These are phyloP conservation scores for Parambassis ranga DNA, from an alignment of 2,797 vertebrate genomes.

Conservation along the genomic window DNA sequence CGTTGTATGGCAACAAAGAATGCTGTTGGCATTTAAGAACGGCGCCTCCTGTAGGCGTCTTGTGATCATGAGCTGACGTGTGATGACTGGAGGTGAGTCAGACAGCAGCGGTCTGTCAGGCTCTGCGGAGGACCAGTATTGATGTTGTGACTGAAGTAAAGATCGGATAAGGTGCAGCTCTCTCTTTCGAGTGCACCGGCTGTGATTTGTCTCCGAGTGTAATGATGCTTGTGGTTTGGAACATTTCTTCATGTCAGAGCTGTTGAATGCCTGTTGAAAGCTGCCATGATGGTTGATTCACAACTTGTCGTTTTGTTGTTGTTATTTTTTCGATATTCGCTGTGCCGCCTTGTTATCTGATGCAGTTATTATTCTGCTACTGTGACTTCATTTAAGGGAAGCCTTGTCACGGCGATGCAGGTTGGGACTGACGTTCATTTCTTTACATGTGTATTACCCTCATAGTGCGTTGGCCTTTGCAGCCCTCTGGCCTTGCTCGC, in stretches of 20 bases:
- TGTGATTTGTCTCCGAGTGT: not conserved
- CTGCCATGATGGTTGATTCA: conserved; percentile 7
- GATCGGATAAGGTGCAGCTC: not conserved
- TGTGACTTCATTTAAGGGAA: not conserved
- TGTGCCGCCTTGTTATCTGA: not conserved
- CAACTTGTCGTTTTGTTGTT: not conserved
- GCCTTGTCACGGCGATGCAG: not conserved
- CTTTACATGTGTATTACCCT: too few relatives aligned
- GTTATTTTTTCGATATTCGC: not conserved
- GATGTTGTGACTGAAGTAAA: not conserved
- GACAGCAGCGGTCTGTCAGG: not conserved
- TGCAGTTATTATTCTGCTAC: not conserved
- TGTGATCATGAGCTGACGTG: not conserved
- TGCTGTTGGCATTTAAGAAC: too few relatives aligned
- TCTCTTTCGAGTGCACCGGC: not conserved
- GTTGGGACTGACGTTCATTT: not conserved
- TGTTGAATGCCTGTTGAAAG: conserved; percentile 9
- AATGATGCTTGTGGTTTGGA: conserved; percentile 9
- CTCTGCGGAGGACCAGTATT: not conserved
- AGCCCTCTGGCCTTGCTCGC: not conserved
- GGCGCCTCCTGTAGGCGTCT: too few relatives aligned
- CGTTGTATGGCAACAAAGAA: too few relatives aligned
- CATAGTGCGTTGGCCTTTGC: not conserved
- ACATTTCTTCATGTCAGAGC: conserved; percentile 12
- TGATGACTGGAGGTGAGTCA: not conserved